A percentile compares a stretch with the other conserved stretches of the same genome.
Evolutionary conservation across 2,888 invertebrate species (phyloP).

Genomic region (Drosophila meridiana): DNA sequence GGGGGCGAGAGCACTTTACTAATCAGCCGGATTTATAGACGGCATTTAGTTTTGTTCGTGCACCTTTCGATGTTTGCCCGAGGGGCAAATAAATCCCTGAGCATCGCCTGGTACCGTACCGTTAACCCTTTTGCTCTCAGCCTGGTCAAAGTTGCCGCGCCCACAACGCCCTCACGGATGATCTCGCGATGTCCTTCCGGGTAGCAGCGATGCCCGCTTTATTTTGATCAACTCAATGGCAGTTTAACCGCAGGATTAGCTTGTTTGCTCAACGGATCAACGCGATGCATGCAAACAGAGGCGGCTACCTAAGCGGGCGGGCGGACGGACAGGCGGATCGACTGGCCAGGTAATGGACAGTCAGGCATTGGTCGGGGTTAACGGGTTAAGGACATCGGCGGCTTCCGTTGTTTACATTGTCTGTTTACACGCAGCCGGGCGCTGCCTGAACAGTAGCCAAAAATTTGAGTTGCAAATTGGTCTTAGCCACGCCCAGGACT

Average conservation of each 20-base stretch:
- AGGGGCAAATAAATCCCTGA: conserved; percentile 47
- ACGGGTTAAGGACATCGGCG: conserved; percentile 61
- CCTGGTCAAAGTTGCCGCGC: conserved; percentile 61
- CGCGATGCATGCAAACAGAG: conserved; percentile 71
- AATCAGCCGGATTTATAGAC: conserved; percentile 74
- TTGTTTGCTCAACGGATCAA: conserved; percentile 80
- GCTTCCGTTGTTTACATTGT: conserved; percentile 78
- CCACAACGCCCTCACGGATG: conserved; percentile 28
- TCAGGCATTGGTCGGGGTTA: conserved; percentile 13
- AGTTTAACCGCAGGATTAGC: conserved; percentile 84
- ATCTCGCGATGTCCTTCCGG: conserved; percentile 63
- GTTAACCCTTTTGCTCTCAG: conserved; percentile 61
- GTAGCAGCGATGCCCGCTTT: conserved; percentile 56
- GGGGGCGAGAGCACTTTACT: conserved; percentile 74
- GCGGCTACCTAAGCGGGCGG: conserved; percentile 41
- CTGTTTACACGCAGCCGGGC: conserved; percentile 56
- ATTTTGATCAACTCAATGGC: conserved; percentile 82
- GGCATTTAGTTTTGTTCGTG: conserved; percentile 74
- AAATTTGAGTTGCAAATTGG: conserved; percentile 75
- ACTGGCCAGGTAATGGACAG: not conserved
- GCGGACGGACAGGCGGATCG: conserved; percentile 5
- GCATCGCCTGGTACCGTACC: conserved; percentile 8
- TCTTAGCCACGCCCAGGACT: conserved; percentile 75
- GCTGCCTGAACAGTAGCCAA: conserved; percentile 69
- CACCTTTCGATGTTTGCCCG: conserved; percentile 45